phyloP scores from a whole-genome alignment of 2,113 vertebrate species.

The Ibidorhyncha struthersii region DNA sequence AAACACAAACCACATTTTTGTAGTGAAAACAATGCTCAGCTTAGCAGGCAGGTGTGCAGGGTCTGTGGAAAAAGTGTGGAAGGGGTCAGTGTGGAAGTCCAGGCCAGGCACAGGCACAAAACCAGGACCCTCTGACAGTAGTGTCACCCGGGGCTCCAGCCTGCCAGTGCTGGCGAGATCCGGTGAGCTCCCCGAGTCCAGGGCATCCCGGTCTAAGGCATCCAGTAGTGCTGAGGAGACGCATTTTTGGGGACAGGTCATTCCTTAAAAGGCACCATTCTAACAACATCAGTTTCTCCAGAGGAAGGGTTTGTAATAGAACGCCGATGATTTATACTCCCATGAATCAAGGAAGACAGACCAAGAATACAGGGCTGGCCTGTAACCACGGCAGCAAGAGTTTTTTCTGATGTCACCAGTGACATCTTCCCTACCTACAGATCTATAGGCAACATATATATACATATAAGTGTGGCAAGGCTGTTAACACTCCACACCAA shows the following conservation, averaged over 20 bases:
- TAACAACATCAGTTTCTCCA: background rate
- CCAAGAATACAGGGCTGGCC: background rate
- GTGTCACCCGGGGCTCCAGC: rapidly evolving
- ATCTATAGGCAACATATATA: background rate
- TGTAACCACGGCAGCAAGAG: background rate
- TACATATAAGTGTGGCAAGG: background rate
- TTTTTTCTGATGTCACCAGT: background rate
- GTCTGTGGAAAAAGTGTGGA: background rate
- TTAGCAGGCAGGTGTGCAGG: background rate
- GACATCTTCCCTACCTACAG: background rate
- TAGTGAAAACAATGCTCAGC: background rate
- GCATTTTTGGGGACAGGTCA: background rate
- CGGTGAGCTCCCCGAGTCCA: too few species aligned
- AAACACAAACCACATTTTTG: background rate
- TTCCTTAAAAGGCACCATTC: background rate
- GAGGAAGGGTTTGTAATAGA: background rate
- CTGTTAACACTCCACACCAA: background rate
- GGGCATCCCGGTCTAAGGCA: background rate
- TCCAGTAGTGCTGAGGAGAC: background rate
- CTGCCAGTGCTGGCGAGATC: rapidly evolving
- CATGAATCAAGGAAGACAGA: background rate
- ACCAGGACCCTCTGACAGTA: rapidly evolving
- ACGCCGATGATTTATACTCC: background rate
- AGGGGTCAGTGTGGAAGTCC: background rate
- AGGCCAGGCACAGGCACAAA: background rate